Evolutionary conservation across 2,797 vertebrate genomes (phyloP), one percentile per base, ranked within the genome.

Genomic region (Chelidonichthys spinosus): DNA sequence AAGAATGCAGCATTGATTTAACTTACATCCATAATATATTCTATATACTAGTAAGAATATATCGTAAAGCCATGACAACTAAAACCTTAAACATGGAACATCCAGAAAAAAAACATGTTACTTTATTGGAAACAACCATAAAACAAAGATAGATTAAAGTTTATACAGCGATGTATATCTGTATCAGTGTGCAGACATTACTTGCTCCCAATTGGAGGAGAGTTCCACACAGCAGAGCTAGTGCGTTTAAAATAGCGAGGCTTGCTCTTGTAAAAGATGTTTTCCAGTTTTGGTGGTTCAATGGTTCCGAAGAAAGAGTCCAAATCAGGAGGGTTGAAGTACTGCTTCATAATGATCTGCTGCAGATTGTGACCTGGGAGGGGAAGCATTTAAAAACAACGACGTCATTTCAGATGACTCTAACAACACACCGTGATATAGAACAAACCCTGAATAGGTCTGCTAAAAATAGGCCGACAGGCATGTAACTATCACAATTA

Each of bases 231-330:
- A 0, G 98, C 97, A 0, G 98, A 99, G 87, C 98, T 99, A 0
- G 98, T 99, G 52, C 98, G 96, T 84, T 98, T 98, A 71, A 96
- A 96, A 86, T 97, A 99, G 5, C 97, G 96, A 1, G 98, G 97
- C 59, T 99, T 99, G 89, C 83, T 98, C 90, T 97, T 98, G 81
- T 95, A 94, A 84, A 99, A 99, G 68, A 99, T 97, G 46, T 93
- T 83, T 85, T 98, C 96, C 81, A 99, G 91, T 69, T 75, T 94
- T 0, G 95, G 96, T 0, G 93, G 92, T 11, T 95, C 91, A 13
- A 98, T 93, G 5, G 52, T 42, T 25, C 97, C 97, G 0, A 96
- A 98, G 84, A 95, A 85, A 0, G 87, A 76, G 0, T 94, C 76
- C 0, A 96, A n/a, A 9, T 97, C 92, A 0, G 93, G 92, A 2